Conservation (phyloP, 2,888 invertebrate species). For the Torymus aiolomorphi region DNA sequence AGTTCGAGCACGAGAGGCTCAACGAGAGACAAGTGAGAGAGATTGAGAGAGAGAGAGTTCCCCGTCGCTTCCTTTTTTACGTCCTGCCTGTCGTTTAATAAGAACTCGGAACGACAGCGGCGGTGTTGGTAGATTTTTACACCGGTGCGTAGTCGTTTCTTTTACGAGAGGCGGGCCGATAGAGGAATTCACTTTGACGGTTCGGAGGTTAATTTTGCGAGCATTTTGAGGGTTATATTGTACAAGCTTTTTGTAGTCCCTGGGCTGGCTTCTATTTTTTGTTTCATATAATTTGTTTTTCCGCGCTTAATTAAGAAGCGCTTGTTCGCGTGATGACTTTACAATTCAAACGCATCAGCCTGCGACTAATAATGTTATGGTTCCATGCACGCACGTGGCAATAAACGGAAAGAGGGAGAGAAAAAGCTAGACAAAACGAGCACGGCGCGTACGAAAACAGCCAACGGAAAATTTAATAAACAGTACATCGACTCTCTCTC, state of each 20-base stretch:
- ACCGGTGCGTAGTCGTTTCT: conserved; percentile 21
- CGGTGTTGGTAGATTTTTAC: conserved; percentile 36
- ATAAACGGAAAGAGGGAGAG: no score
- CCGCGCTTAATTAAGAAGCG: conserved; percentile 10
- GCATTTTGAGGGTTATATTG: conserved; percentile 18
- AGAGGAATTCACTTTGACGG: conserved; percentile 44
- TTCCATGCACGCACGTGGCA: no score
- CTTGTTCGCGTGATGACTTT: no score
- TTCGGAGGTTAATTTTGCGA: conserved; percentile 41
- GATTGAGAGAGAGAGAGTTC: no score
- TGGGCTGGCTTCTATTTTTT: conserved; percentile 1
- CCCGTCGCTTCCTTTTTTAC: conserved; percentile 5
- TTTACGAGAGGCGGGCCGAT: conserved; percentile 27
- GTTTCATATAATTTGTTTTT: conserved; percentile 9
- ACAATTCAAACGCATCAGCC: no score
- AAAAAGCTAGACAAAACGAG: no score
- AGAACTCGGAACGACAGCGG: conserved; percentile 17
- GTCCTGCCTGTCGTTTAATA: conserved; percentile 40
- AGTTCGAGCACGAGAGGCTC: conserved; percentile 36
- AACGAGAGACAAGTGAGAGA: not conserved
- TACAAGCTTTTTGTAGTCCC: conserved; percentile 23
- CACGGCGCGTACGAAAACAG: no score
- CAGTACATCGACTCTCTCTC: no score
- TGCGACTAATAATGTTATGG: no score
- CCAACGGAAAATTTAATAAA: no score